These are phyloP conservation scores for Zonitis immaculata DNA, from an alignment of 2,888 invertebrate genomes.

Conservation along the genomic window DNA sequence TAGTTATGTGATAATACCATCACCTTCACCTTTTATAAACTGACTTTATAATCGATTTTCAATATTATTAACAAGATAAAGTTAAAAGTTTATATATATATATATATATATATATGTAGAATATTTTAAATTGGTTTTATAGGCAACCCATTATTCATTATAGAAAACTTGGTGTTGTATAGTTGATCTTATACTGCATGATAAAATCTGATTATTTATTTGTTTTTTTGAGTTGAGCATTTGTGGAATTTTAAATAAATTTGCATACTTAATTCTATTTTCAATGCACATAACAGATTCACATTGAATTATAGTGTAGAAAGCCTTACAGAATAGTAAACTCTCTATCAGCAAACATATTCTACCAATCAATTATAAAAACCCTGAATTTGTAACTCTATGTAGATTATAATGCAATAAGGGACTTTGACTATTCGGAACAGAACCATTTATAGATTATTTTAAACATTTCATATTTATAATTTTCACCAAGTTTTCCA, in stretches of 20 bases:
- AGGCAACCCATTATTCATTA: constrained; percentile 13
- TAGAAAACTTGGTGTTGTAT: not conserved
- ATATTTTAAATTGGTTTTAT: no score
- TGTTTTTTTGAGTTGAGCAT: not conserved
- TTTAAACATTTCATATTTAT: no score
- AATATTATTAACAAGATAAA: not conserved
- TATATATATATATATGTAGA: not conserved
- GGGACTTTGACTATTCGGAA: no score
- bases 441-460: no score
- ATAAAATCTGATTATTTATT: not conserved
- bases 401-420: no score
- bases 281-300: not conserved
- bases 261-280: not conserved
- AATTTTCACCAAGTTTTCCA: no score
- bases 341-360: not conserved
- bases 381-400: no score
- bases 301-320: no score
- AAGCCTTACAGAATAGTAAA: not conserved
- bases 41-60: no score
- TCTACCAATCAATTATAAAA: no score
- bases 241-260: not conserved
- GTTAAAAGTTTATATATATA: not conserved
- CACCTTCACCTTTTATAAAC: no score
- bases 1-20: no score
- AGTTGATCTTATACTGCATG: not conserved